Percentiles rank a stretch among this genome's conserved stretches.
phyloP scores from a whole-genome alignment of 2,888 invertebrate species.

The Caenorhabditis sp. region DNA sequence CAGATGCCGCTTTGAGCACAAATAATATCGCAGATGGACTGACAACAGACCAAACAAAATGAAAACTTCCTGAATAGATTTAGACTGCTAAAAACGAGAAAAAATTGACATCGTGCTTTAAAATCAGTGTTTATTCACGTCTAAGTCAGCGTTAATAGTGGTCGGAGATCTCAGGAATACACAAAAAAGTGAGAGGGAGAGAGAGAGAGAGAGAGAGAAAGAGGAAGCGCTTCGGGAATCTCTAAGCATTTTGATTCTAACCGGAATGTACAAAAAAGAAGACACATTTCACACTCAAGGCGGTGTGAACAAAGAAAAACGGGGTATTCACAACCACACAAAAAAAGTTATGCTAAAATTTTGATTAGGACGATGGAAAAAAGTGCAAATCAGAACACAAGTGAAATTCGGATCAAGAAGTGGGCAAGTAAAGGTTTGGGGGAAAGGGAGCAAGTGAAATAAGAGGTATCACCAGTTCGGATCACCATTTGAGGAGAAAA shows the following conservation, averaged over 20 bases:
- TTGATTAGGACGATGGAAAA: neutral
- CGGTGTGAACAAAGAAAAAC: neutral
- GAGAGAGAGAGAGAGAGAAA: constrained; percentile 3
- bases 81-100: no score
- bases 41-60: no score
- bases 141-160: neutral
- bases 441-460: neutral
- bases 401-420: no score
- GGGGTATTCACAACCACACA: constrained; percentile 19
- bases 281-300: neutral
- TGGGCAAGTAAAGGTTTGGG: neutral
- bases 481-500: constrained; percentile 59
- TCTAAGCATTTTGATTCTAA: constrained; percentile 17
- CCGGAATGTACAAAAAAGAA: constrained; percentile 25
- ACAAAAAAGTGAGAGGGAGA: constrained; percentile 10
- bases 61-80: no score
- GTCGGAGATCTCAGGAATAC: constrained; percentile 21
- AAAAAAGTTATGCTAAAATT: constrained; percentile 12
- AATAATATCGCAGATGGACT: no score
- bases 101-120: no score
- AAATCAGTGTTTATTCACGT: constrained; percentile 6
- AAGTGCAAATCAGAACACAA: no score
- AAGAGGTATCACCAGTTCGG: constrained; percentile 1
- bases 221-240: neutral
- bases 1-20: no score